Percentiles rank a stretch among this genome's conserved stretches.
Conservation (phyloP, 2,888 invertebrate species). For the Geotrupes spiniger region DNA sequence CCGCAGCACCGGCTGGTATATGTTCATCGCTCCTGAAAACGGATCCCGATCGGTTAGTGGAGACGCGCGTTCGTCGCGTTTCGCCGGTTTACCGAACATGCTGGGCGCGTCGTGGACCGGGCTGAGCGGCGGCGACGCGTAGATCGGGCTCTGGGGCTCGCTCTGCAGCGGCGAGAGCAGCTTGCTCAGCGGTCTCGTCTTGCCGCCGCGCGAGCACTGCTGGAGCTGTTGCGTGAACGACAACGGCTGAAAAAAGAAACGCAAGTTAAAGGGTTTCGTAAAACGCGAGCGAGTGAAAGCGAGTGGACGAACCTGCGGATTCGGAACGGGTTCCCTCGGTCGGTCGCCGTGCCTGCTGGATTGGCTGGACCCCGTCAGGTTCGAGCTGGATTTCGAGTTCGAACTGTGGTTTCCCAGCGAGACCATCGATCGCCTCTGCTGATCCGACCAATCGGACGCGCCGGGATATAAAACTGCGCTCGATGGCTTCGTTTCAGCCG, state of each 20-base stretch:
- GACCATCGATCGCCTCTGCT: conserved; percentile 55
- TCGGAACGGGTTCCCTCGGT: conserved; percentile 39
- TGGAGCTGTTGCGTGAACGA: conserved; percentile 93
- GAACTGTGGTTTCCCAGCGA: conserved; percentile 68
- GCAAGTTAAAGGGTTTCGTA: neutral
- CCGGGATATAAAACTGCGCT: conserved; percentile 57
- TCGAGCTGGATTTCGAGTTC: conserved; percentile 77
- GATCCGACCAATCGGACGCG: conserved; percentile 51
- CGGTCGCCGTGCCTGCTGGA: conserved; percentile 48
- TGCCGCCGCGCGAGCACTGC: conserved; percentile 70
- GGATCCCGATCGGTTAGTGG: neutral
- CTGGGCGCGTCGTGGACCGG: conserved; percentile 48
- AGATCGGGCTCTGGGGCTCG: conserved; percentile 69
- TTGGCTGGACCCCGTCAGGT: conserved; percentile 62
- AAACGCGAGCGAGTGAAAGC: too few species aligned
- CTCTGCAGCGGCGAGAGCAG: conserved; percentile 60
- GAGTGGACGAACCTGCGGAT: conserved; percentile 37
- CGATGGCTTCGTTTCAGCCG: conserved; percentile 62
- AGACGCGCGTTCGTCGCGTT: neutral
- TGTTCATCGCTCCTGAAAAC: conserved; percentile 44
- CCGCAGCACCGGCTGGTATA: conserved; percentile 49
- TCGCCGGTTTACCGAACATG: conserved; percentile 42
- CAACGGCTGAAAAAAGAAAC: conserved; percentile 57
- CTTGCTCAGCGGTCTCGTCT: conserved; percentile 63
- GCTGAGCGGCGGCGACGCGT: conserved; percentile 67